These are phyloP conservation scores for Bungarus multicinctus DNA, from an alignment of 2,113 vertebrate genomes.

Conservation along the genomic window DNA sequence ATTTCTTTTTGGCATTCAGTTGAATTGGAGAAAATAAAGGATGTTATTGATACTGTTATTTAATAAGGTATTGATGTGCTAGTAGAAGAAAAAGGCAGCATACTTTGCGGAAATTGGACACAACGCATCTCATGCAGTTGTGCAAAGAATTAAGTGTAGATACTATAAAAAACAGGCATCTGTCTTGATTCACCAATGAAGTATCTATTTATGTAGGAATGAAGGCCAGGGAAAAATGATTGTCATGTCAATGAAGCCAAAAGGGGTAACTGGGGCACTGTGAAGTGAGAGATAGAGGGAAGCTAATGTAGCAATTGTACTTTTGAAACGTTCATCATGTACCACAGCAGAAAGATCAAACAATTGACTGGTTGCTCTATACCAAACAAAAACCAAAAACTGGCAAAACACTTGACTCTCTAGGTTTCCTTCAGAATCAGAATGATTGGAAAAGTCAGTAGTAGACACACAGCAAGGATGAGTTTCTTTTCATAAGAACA, in stretches of 20 bases:
- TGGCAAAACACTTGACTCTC: conserved; percentile 25
- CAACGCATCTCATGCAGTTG: neutral
- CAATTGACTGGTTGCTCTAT: neutral
- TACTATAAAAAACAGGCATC: neutral
- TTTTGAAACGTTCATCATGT: neutral
- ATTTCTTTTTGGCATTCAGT: neutral
- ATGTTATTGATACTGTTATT: neutral
- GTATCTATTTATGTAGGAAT: neutral
- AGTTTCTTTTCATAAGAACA: conserved; percentile 51
- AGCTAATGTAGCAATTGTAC: neutral
- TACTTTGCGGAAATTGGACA: neutral
- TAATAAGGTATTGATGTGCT: neutral
- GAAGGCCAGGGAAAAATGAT: neutral
- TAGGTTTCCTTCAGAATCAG: neutral
- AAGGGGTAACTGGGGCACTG: neutral
- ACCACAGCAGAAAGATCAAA: neutral
- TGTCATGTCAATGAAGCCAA: neutral
- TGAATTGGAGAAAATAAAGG: neutral
- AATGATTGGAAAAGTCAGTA: conserved; percentile 33
- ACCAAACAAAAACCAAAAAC: conserved; percentile 3
- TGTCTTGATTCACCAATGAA: neutral
- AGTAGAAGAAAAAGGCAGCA: neutral
- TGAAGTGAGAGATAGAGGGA: neutral
- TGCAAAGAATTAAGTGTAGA: neutral
- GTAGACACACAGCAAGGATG: conserved; percentile 1